A percentile compares a stretch with the other conserved stretches of the same genome.
Conservation (phyloP, 2,797 vertebrate genomes). For the Poeciliopsis paucimaculata region DNA sequence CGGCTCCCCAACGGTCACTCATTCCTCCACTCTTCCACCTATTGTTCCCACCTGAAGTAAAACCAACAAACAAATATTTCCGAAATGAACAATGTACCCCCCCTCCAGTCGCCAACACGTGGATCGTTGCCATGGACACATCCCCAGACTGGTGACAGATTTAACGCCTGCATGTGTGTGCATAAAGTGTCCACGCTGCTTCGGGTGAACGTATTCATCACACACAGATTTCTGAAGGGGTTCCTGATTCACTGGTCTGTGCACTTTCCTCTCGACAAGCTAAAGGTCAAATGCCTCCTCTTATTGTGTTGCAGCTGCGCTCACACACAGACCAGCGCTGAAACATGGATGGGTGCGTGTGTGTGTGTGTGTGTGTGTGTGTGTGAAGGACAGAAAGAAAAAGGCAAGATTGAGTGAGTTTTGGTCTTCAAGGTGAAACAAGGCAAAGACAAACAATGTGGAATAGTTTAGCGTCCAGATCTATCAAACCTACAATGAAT, state of each 20-base stretch:
- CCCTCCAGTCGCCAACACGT: neutral
- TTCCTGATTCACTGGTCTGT: slow-evolving; percentile 35
- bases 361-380: slow-evolving; percentile 5
- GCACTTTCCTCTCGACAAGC: slow-evolving; percentile 45
- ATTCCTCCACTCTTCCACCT: slow-evolving; percentile 44
- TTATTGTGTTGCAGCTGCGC: slow-evolving; percentile 55
- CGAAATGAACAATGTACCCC: neutral
- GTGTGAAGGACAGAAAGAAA: neutral
- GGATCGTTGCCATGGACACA: slow-evolving; percentile 11
- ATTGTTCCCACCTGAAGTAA: slow-evolving; percentile 49
- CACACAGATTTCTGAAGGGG: slow-evolving; percentile 38
- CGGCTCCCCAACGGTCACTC: neutral
- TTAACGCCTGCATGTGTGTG: slow-evolving; percentile 19
- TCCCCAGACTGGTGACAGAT: slow-evolving; percentile 8
- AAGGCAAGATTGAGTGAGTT: slow-evolving; percentile 1
- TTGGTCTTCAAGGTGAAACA: slow-evolving; percentile 13
- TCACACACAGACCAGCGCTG: slow-evolving; percentile 9
- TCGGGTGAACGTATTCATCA: slow-evolving; percentile 23
- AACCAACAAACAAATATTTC: slow-evolving; percentile 42
- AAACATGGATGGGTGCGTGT: slow-evolving; percentile 5
- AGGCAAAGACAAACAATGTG: slow-evolving; percentile 17
- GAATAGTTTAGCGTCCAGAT: neutral
- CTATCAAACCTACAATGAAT: neutral
- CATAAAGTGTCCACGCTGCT: neutral
- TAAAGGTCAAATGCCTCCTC: slow-evolving; percentile 61